A percentile compares a stretch with the other conserved stretches of the same genome.
phyloP scores from a whole-genome alignment of 2,797 vertebrate species.

The Chelonia mydas region DNA sequence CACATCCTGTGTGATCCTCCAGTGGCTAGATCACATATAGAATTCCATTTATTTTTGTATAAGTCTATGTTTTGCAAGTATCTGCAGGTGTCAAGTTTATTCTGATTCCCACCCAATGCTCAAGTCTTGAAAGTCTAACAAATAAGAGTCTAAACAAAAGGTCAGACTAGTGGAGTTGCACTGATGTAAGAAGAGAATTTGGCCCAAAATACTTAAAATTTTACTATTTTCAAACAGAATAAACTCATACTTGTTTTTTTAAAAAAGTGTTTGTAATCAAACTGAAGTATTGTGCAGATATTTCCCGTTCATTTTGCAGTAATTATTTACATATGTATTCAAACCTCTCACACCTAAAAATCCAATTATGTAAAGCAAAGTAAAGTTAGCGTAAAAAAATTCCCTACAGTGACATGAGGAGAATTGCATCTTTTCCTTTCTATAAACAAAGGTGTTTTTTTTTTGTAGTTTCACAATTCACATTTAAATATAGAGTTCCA shows the following conservation, averaged over 20 bases:
- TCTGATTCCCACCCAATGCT: neutral
- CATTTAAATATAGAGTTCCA: slow-evolving; percentile 23
- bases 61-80: neutral
- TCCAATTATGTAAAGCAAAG: neutral
- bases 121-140: neutral
- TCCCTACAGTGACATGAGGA: neutral
- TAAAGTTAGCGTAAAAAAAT: neutral
- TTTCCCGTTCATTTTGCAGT: neutral
- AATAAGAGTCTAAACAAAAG: neutral
- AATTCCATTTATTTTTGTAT: neutral
- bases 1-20: neutral
- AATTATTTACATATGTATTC: neutral
- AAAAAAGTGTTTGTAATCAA: neutral
- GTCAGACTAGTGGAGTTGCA: neutral
- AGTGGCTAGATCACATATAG: neutral
- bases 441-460: neutral
- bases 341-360: neutral
- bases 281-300: neutral
- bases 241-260: neutral
- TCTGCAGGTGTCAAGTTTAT: neutral
- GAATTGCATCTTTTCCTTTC: neutral
- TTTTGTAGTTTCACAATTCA: slow-evolving; percentile 20
- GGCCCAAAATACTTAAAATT: neutral
- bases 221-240: neutral
- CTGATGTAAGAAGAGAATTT: neutral